These are phyloP conservation scores for Lota lota DNA, from an alignment of 2,113 vertebrate species.

Conservation along the genomic window DNA sequence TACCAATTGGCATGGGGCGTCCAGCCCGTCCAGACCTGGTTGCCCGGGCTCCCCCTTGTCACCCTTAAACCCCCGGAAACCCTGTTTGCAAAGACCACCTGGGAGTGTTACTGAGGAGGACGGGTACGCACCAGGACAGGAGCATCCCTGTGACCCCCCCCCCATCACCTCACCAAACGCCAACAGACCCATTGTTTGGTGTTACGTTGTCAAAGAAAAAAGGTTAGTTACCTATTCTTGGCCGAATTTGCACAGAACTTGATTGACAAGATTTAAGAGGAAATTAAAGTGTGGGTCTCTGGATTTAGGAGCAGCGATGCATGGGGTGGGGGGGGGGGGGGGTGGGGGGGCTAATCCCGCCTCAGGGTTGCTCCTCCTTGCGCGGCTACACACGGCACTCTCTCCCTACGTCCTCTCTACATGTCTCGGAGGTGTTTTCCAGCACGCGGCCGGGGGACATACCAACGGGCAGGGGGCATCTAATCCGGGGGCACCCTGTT, in stretches of 20 bases:
- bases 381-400: too few species aligned
- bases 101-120: slow-evolving; percentile 84
- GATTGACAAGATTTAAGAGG: too few species aligned
- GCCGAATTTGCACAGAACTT: too few species aligned
- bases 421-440: slow-evolving; percentile 60
- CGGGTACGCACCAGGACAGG: slow-evolving; percentile 60
- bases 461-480: slow-evolving; percentile 99
- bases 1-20: slow-evolving; percentile 99
- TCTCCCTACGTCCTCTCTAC: slow-evolving; percentile 30
- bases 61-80: slow-evolving; percentile 99
- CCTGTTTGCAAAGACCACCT: slow-evolving; percentile 99
- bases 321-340: not conserved
- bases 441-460: slow-evolving; percentile 76
- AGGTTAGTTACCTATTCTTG: too few species aligned
- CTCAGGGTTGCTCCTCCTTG: slow-evolving; percentile 72
- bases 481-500: slow-evolving; percentile 99
- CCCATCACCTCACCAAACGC: not conserved
- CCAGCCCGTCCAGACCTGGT: slow-evolving; percentile 99
- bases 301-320: too few species aligned
- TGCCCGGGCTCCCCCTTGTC: slow-evolving; percentile 99
- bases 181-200: too few species aligned
- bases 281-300: too few species aligned
- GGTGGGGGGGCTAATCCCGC: not conserved
- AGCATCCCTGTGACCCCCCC: slow-evolving; percentile 61
- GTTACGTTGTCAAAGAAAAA: too few species aligned